phyloP scores from a whole-genome alignment of 30 jellyfish, hydroid and myxozoan species.

The Aurelia aurita complex sp. Pacific region DNA sequence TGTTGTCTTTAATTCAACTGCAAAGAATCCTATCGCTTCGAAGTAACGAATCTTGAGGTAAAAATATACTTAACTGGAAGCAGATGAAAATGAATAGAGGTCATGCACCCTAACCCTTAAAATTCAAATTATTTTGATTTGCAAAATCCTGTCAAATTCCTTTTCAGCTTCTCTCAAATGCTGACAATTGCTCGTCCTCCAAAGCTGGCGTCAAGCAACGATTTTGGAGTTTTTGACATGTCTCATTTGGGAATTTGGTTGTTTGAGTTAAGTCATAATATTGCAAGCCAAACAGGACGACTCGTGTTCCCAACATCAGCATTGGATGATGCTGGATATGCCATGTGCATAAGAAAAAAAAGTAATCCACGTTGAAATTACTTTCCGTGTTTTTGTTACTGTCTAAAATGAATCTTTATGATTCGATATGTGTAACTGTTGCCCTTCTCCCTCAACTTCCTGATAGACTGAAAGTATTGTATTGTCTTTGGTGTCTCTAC shows the following conservation, averaged over 20 bases:
- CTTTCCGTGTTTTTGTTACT: too few species aligned
- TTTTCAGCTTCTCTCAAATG: conserved; percentile 52
- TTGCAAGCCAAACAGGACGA: conserved; percentile 17
- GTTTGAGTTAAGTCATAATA: conserved; percentile 36
- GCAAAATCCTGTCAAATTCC: too few species aligned
- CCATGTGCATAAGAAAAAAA: conserved; percentile 21
- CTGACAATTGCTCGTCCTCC: conserved; percentile 90
- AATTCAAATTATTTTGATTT: too few species aligned
- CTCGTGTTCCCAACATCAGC: conserved; percentile 14
- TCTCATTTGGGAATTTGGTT: conserved; percentile 81
- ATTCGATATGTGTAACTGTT: too few species aligned
- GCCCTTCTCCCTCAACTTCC: too few species aligned
- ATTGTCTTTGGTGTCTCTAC: too few species aligned
- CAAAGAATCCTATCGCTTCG: not conserved
- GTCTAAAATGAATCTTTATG: too few species aligned
- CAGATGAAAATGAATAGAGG: not conserved
- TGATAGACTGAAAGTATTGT: too few species aligned
- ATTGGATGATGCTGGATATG: not conserved
- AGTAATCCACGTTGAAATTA: conserved; percentile 14
- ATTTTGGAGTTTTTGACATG: conserved; percentile 85
- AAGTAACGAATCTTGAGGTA: not conserved
- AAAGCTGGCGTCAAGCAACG: conserved; percentile 16
- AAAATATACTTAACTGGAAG: not conserved
- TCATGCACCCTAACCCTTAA: too few species aligned
- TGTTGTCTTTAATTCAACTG: too few species aligned